Evolutionary conservation across 2,113 vertebrate genomes (phyloP), one percentile per base, ranked within the genome.

Genomic region (Pyrgilauda ruficollis): DNA sequence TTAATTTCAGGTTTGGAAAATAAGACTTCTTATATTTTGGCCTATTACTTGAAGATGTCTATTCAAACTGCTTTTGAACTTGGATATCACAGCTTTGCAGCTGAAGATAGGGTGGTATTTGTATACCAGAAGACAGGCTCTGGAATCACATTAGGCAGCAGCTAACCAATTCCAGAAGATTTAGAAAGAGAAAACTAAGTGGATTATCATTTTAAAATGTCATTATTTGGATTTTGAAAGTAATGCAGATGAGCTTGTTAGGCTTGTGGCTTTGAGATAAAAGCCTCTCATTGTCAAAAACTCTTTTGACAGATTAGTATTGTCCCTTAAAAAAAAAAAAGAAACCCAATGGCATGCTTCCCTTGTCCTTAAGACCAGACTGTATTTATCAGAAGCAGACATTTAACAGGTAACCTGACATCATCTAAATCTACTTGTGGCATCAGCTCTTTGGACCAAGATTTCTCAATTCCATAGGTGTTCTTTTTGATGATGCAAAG

Each of bases 161-260:
- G 84, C 70, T 91, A 93, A 70, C 61, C 76, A 49, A 59, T 87
- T 90, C 43, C 55, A 74, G 41, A 59, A 94, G 63, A 89, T 79
- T 89, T 87, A 68, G 73, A 82, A 47, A 56, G 21, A 49, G 64
- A 86, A 84, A 82, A 68, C 24, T 82, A 91, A 82, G 53, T 93
- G 78, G 70, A 94, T 97, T 97, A 95, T 95, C 44, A 88, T 94
- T 94, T 75, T 73, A 62, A 96, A 94, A 68, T 89, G 89, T 87
- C 14, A 0, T 84, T 94, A 80, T 84, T 78, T 92, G 88, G 67
- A 61, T 93, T 94, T 90, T 89, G 63, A 75, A 83, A 91, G 66
- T 77, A 80, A 91, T 89, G 93, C 74, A 89, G 67, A 92, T 81
- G 62, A 91, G 70, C 62, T 81, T 92, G 41, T 90, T 84, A 70